These are phyloP conservation scores for Strix uralensis DNA, from an alignment of 2,113 vertebrate genomes.

Conservation along the genomic window DNA sequence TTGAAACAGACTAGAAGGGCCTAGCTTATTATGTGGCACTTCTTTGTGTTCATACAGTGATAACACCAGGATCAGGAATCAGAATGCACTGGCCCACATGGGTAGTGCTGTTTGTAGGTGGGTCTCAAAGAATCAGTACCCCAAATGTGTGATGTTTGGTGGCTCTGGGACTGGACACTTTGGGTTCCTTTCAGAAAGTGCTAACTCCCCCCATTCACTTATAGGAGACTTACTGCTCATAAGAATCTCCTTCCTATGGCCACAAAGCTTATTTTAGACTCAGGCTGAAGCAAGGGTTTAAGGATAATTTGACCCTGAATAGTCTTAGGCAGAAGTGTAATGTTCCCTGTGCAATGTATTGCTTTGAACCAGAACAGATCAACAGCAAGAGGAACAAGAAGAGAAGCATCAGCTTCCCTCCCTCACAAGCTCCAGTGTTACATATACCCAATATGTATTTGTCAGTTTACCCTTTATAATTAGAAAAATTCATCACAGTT, in stretches of 20 bases:
- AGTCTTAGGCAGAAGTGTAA: not conserved
- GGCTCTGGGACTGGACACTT: not conserved
- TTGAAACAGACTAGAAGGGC: not conserved
- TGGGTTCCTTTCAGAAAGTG: not conserved
- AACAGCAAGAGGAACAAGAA: not conserved
- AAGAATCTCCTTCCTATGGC: not conserved
- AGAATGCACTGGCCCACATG: not conserved
- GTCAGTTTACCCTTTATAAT: not conserved
- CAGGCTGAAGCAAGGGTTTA: not conserved
- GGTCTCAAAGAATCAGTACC: not conserved
- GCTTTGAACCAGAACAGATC: not conserved
- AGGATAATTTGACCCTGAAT: not conserved
- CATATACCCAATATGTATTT: not conserved
- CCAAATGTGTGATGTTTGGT: not conserved
- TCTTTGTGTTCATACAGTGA: not conserved
- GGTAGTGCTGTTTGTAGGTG: not conserved
- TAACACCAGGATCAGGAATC: not conserved
- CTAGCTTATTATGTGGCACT: not conserved
- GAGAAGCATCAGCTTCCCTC: not conserved
- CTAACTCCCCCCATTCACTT: not conserved
- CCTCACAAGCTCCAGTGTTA: not conserved
- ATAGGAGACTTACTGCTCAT: rapidly evolving
- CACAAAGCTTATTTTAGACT: not conserved
- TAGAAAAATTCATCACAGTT: not conserved
- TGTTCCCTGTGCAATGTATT: not conserved